Percentiles rank a stretch among this genome's conserved stretches.
These are phyloP conservation scores for Caenorhabditis angaria DNA, from an alignment of 2,888 invertebrate species.

Conservation along the genomic window DNA sequence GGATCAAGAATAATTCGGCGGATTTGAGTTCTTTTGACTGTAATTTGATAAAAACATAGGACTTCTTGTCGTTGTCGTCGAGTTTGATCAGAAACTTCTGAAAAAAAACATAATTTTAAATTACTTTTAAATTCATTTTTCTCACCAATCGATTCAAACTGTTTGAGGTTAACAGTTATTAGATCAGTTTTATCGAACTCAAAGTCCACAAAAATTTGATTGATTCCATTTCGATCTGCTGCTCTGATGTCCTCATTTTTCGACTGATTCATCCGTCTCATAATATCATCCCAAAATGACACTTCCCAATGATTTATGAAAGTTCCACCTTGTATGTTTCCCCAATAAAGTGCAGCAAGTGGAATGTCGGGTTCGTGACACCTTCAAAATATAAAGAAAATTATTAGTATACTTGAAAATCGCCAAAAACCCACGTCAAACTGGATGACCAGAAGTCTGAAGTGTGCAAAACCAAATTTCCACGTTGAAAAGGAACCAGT, in stretches of 20 bases:
- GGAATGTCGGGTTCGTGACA: constrained; percentile 31
- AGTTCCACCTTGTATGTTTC: constrained; percentile 51
- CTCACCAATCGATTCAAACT: constrained; percentile 15
- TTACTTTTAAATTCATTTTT: neutral
- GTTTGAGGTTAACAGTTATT: constrained; percentile 37
- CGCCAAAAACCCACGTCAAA: constrained; percentile 14
- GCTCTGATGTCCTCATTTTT: neutral
- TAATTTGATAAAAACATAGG: constrained; percentile 31
- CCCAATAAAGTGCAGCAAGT: constrained; percentile 44
- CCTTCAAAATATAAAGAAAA: constrained; percentile 18
- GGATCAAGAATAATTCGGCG: constrained; percentile 53
- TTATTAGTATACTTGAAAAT: neutral
- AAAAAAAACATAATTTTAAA: neutral
- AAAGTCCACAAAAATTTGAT: constrained; percentile 37
- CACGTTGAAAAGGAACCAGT: constrained; percentile 36
- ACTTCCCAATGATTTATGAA: constrained; percentile 55
- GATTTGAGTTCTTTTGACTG: constrained; percentile 29
- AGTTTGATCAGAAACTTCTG: neutral
- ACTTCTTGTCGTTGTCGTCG: neutral
- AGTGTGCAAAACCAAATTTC: constrained; percentile 40
- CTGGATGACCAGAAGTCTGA: constrained; percentile 35
- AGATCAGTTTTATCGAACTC: constrained; percentile 51
- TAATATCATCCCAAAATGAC: constrained; percentile 35
- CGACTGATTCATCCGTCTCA: neutral
- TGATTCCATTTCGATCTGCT: constrained; percentile 17